Evolutionary conservation across 2,113 vertebrate genomes (phyloP).

Genomic region (Taurulus bubalis): DNA sequence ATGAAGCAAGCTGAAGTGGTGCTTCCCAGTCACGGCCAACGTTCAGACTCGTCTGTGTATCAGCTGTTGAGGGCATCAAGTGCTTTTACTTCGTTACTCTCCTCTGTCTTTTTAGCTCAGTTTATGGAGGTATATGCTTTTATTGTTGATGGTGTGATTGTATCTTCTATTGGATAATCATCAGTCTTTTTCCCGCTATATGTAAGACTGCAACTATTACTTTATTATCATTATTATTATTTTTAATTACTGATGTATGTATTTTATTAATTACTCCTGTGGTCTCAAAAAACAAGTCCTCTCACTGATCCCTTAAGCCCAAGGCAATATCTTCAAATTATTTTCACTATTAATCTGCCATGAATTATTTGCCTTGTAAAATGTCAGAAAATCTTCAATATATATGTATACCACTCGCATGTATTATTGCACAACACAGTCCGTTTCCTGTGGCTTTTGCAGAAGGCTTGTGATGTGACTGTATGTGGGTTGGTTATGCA

Average conservation of each 20-base stretch:
- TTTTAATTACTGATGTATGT: background rate
- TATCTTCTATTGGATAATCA: background rate
- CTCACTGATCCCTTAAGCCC: background rate
- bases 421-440: background rate
- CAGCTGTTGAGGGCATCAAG: conserved; percentile 51
- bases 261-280: background rate
- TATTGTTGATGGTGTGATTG: background rate
- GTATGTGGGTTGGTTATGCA: conserved; percentile 55
- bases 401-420: background rate
- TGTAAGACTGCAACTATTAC: background rate
- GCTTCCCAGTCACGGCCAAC: background rate
- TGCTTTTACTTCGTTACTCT: conserved; percentile 20
- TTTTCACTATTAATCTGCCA: background rate
- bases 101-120: background rate
- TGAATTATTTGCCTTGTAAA: background rate
- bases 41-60: background rate
- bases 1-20: background rate
- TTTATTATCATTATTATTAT: background rate
- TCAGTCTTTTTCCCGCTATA: background rate
- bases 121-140: background rate
- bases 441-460: conserved; percentile 11
- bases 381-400: background rate
- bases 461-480: conserved; percentile 5
- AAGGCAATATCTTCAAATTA: background rate
- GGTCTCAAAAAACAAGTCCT: background rate